These are phyloP conservation scores for Leucania comma DNA, from an alignment of 2,888 invertebrate species.

Conservation along the genomic window DNA sequence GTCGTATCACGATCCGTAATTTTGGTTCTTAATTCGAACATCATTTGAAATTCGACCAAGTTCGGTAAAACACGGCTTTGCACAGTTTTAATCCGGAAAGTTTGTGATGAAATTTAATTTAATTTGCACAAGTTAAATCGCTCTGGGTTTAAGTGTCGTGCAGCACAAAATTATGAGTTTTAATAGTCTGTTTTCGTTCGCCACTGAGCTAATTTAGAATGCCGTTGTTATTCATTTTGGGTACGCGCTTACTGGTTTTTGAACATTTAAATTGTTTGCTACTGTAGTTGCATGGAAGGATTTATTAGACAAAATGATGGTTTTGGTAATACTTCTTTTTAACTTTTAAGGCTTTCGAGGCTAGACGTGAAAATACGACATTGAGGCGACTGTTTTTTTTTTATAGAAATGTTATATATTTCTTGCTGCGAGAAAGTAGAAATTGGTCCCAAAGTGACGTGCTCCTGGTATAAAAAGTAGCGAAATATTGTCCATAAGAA, in stretches of 20 bases:
- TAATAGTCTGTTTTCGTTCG: conserved; percentile 26
- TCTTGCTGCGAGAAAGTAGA: too few relatives aligned
- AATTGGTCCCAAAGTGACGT: too few relatives aligned
- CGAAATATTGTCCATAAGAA: too few relatives aligned
- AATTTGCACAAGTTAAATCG: conserved; percentile 36
- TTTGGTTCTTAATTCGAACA: conserved; percentile 42
- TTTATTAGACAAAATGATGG: not conserved
- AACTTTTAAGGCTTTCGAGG: not conserved
- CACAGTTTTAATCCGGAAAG: conserved; percentile 39
- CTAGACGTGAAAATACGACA: not conserved
- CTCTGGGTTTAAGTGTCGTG: conserved; percentile 33
- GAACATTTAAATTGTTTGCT: not conserved
- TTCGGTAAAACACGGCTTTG: conserved; percentile 25
- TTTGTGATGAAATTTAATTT: conserved; percentile 51
- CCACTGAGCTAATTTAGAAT: conserved; percentile 17
- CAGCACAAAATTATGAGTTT: conserved; percentile 42
- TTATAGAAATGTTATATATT: too few relatives aligned
- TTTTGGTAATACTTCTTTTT: not conserved
- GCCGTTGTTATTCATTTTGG: conserved; percentile 7
- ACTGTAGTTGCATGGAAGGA: not conserved
- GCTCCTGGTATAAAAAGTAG: too few relatives aligned
- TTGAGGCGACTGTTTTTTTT: too few relatives aligned
- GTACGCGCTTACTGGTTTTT: not conserved
- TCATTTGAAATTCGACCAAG: conserved; percentile 54
- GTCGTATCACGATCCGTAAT: conserved; percentile 41